A percentile compares a stretch with the other conserved stretches of the same genome.
These are phyloP conservation scores for Diprion similis DNA, from an alignment of 1,140 invertebrate species.

Conservation along the genomic window DNA sequence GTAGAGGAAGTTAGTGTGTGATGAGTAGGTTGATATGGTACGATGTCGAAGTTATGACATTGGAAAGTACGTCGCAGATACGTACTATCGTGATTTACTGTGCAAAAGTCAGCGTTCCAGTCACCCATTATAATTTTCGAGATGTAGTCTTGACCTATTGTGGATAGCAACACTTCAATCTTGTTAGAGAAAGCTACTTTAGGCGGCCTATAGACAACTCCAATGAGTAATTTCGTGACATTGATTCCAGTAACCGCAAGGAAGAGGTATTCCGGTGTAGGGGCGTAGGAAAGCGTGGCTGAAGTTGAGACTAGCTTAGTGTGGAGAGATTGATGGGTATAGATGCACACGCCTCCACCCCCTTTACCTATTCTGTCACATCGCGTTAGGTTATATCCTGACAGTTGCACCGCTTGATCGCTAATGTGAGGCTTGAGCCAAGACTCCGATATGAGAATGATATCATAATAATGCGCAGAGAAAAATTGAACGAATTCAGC, in stretches of 20 bases:
- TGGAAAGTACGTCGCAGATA: constrained; percentile 5
- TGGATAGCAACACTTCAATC: not conserved
- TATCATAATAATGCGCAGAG: not conserved
- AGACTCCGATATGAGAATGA: constrained; percentile 13
- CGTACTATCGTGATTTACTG: not conserved
- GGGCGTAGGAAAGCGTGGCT: not conserved
- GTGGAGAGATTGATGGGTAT: not conserved
- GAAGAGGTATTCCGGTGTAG: constrained; percentile 9
- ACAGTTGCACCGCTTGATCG: not conserved
- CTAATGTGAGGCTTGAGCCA: constrained; percentile 8
- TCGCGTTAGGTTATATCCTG: not conserved
- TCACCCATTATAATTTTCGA: constrained; percentile 18
- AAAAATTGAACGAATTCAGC: not conserved
- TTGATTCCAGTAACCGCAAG: not conserved
- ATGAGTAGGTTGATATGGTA: not conserved
- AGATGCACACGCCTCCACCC: constrained; percentile 3
- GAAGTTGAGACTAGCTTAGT: not conserved
- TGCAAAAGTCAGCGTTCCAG: constrained; percentile 10
- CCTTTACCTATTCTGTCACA: constrained; percentile 9
- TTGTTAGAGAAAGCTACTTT: constrained; percentile 9
- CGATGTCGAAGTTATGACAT: not conserved
- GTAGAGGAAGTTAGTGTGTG: not conserved
- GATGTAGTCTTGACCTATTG: not conserved
- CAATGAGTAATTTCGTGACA: not conserved
- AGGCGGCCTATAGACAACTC: constrained; percentile 8